Percentiles rank a stretch among this genome's conserved stretches.
phyloP scores from a whole-genome alignment of 2,888 invertebrate species.

The Aphidoletes aphidimyza region DNA sequence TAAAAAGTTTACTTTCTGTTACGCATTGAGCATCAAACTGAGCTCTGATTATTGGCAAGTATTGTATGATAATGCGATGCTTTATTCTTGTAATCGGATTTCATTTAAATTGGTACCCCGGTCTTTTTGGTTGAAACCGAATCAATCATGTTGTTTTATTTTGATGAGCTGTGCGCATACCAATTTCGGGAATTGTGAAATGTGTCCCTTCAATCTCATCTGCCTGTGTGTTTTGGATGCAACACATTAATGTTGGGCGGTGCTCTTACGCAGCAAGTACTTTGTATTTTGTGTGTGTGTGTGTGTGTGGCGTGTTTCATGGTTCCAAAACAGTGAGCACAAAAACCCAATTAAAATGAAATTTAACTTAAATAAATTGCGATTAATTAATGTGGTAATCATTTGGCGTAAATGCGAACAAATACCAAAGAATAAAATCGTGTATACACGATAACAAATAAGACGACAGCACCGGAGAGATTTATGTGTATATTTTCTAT shows the following conservation, averaged over 20 bases:
- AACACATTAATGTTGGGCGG: too few species aligned
- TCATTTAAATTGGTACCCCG: neutral
- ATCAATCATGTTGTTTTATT: constrained; percentile 11
- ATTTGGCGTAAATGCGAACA: constrained; percentile 6
- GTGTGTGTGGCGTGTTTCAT: too few species aligned
- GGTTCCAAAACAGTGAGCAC: neutral
- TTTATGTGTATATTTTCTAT: constrained; percentile 41
- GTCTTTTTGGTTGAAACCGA: neutral
- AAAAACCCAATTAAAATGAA: constrained; percentile 25
- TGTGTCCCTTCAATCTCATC: neutral
- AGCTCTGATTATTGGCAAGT: too few species aligned
- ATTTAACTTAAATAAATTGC: constrained; percentile 37
- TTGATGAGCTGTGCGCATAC: neutral
- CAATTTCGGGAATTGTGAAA: too few species aligned
- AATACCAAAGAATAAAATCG: constrained; percentile 38
- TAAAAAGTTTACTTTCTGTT: too few species aligned
- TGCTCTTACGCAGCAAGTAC: too few species aligned
- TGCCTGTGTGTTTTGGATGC: too few species aligned
- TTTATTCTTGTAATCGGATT: neutral
- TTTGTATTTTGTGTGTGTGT: neutral
- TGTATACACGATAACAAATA: neutral
- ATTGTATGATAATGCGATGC: too few species aligned
- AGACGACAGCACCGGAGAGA: neutral
- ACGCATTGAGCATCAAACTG: too few species aligned
- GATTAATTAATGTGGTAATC: constrained; percentile 29